phyloP scores from a whole-genome alignment of 2,888 invertebrate genomes.

The Rotaria macrura region DNA sequence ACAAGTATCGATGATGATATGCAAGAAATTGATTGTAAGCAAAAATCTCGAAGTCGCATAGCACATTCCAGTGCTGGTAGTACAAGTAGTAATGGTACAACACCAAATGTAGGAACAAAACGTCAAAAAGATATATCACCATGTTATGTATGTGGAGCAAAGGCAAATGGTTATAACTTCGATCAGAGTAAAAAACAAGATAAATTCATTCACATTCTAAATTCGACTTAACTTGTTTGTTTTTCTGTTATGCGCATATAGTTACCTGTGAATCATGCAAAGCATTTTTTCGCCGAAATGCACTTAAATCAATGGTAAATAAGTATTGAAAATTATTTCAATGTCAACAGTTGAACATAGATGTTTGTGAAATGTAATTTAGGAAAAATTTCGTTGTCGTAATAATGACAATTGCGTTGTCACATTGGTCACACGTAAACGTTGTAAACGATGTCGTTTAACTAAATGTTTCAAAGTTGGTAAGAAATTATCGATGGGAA shows the following conservation, averaged over 20 bases:
- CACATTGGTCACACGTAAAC: background rate
- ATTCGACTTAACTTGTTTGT: no score
- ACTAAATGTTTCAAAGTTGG: background rate
- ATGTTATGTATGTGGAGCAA: background rate
- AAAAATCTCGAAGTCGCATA: background rate
- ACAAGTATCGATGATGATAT: background rate
- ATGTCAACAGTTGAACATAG: no score
- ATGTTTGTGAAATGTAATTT: background rate
- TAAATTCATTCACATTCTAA: no score
- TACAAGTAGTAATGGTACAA: background rate
- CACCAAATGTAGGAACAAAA: background rate
- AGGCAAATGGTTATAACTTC: background rate
- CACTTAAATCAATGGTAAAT: slow-evolving; percentile 4
- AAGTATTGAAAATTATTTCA: no score
- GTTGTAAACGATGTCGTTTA: slow-evolving; percentile 15
- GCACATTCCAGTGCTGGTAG: background rate
- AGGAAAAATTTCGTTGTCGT: slow-evolving; percentile 18
- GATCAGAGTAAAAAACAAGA: background rate
- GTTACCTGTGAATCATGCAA: background rate
- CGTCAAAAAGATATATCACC: background rate
- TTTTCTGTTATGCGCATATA: no score
- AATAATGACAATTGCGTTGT: background rate
- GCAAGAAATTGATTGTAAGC: background rate
- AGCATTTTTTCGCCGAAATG: slow-evolving; percentile 1
- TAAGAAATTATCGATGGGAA: background rate